Evolutionary conservation across 2,797 vertebrate genomes (phyloP), one percentile per base, ranked within the genome.

Genomic region (Triplophysa bombifrons): DNA sequence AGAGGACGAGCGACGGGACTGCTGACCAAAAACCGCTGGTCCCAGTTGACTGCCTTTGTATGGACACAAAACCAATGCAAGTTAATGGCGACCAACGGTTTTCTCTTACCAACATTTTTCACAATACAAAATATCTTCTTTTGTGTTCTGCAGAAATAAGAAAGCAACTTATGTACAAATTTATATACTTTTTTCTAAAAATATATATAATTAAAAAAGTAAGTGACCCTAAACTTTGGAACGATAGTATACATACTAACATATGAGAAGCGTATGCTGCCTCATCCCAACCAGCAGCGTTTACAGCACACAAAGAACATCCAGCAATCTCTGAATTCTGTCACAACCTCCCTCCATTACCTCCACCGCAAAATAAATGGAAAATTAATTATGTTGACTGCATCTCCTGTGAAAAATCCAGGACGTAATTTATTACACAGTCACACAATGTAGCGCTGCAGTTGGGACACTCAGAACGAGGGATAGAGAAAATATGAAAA

Each of bases 351-450:
- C 56, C 67, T 46, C 48, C 71, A 86, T 86, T 85, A 76, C 81
- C 75, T 65, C 79, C 78, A 83, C 77, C 61, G 69, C 81, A 80
- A 83, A 88, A 85, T 80, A 68, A 90, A 91, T 82, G 80, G 86
- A 77, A 87, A 88, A 91, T 92, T 90, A 92, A 91, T 90, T 90
- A 89, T 86, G 86, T 90, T 90, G 87, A 89, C 86, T 88, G 84
- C 79, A 85, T 89, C 68, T 80, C 85, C 86, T 88, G 85, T 84
- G 86, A 85, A 90, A 89, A 86, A 81, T 69, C 69, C 74, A 78
- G 85, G 87, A 87, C 80, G 88, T 84, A 82, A 88, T 93, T 90
- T 90, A 91, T 92, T 88, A 89, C 87, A 88, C 51, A 85, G 84
- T 76, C 85, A 85, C 87, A 88, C 80, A 87, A 89, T 86, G 86